Percentiles rank a stretch among this genome's conserved stretches.
Evolutionary conservation across 2,797 vertebrate genomes (phyloP).

Genomic region (Linurgus olivaceus): DNA sequence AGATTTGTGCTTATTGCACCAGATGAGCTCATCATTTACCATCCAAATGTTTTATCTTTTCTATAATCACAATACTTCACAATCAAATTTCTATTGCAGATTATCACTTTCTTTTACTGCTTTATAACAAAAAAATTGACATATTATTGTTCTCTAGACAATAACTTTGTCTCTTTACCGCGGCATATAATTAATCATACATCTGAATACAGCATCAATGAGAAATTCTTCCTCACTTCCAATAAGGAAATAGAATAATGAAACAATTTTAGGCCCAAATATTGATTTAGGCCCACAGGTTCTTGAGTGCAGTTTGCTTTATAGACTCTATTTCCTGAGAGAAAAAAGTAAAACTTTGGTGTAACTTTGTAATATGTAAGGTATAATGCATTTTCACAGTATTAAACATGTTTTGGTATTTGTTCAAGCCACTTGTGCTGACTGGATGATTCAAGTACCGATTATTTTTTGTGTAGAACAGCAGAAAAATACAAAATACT

Average conservation of each 20-base stretch:
- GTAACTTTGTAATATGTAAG: background rate
- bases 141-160: background rate
- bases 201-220: constrained; percentile 31
- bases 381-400: background rate
- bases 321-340: background rate
- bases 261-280: constrained; percentile 34
- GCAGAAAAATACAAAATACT: background rate
- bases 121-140: background rate
- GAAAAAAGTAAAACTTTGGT: background rate
- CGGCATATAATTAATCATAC: constrained; percentile 48
- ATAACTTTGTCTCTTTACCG: constrained; percentile 15
- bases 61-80: background rate
- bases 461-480: background rate
- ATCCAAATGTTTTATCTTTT: background rate
- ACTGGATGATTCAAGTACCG: background rate
- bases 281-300: constrained; percentile 24
- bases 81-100: background rate
- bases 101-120: constrained; percentile 26
- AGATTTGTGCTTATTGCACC: background rate
- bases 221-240: constrained; percentile 4
- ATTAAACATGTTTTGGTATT: background rate
- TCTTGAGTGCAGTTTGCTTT: background rate
- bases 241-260: constrained; percentile 15
- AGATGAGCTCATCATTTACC: background rate
- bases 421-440: background rate